Conservation (phyloP, 2,888 invertebrate species). For the Buathra laborator region DNA sequence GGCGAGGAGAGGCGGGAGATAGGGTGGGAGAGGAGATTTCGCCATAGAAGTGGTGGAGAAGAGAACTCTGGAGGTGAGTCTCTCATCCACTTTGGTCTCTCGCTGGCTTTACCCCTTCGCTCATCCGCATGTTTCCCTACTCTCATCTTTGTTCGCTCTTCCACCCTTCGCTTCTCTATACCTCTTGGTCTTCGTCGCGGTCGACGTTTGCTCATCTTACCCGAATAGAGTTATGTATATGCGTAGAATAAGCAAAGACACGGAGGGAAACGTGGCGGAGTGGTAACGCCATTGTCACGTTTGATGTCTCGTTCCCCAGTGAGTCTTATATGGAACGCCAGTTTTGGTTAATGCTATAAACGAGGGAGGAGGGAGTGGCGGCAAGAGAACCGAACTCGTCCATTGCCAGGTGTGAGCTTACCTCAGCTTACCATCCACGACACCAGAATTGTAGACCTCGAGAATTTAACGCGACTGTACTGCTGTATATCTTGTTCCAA, state of each 20-base stretch:
- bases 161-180: conserved; percentile 25
- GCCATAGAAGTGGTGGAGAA: conserved; percentile 26
- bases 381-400: too few relatives aligned
- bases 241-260: conserved; percentile 57
- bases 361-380: too few relatives aligned
- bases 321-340: neutral
- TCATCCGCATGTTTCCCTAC: neutral
- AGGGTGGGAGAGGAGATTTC: neutral
- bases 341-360: neutral
- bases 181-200: conserved; percentile 30
- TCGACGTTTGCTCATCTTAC: conserved; percentile 57
- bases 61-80: conserved; percentile 38
- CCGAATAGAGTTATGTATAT: conserved; percentile 46
- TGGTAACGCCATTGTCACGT: conserved; percentile 52
- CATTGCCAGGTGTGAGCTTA: too few relatives aligned
- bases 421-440: too few relatives aligned
- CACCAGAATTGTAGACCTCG: neutral
- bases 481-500: neutral
- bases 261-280: conserved; percentile 18
- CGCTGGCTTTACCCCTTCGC: neutral
- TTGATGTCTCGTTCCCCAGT: conserved; percentile 43
- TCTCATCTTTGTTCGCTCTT: neutral
- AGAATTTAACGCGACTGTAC: neutral
- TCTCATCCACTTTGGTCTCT: neutral
- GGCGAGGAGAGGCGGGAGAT: too few relatives aligned